A percentile compares a stretch with the other conserved stretches of the same genome.
Conservation (phyloP, 2,888 invertebrate genomes). For the Platerodrilus igneus region DNA sequence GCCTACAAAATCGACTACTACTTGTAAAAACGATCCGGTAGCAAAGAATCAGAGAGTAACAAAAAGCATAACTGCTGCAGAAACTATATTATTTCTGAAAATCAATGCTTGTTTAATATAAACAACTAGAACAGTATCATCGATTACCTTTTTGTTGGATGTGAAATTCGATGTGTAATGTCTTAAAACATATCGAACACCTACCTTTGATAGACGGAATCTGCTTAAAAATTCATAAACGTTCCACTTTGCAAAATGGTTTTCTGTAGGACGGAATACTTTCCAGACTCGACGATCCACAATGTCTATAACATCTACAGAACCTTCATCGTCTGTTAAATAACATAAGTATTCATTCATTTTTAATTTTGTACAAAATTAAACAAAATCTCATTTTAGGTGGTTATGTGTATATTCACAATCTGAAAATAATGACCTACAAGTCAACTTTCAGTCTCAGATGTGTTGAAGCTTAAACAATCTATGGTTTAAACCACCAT, state of each 20-base stretch:
- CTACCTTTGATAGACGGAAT: slow-evolving; percentile 9
- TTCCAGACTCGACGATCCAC: too few species aligned
- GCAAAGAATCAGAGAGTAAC: slow-evolving; percentile 3
- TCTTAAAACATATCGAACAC: slow-evolving; percentile 2
- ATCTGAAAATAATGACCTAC: too few species aligned
- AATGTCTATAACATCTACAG: too few species aligned
- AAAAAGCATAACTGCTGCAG: slow-evolving; percentile 5
- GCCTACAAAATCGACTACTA: neutral
- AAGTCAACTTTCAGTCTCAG: too few species aligned
- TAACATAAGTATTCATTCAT: too few species aligned
- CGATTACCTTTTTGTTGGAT: slow-evolving; percentile 7
- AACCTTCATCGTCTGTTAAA: too few species aligned
- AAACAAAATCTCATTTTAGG: too few species aligned
- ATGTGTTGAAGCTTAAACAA: too few species aligned
- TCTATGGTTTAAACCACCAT: too few species aligned
- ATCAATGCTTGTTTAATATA: neutral
- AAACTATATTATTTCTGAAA: slow-evolving; percentile 5
- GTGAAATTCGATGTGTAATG: slow-evolving; percentile 1
- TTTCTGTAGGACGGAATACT: too few species aligned
- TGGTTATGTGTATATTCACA: too few species aligned
- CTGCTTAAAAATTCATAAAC: slow-evolving; percentile 9
- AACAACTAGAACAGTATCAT: neutral
- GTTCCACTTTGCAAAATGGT: slow-evolving; percentile 11
- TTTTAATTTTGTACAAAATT: too few species aligned
- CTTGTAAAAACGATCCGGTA: slow-evolving; percentile 9